Percentiles rank a stretch among this genome's conserved stretches.
These are phyloP conservation scores for Urocitellus parryii DNA, from an alignment of 2,113 vertebrate genomes.

Conservation along the genomic window DNA sequence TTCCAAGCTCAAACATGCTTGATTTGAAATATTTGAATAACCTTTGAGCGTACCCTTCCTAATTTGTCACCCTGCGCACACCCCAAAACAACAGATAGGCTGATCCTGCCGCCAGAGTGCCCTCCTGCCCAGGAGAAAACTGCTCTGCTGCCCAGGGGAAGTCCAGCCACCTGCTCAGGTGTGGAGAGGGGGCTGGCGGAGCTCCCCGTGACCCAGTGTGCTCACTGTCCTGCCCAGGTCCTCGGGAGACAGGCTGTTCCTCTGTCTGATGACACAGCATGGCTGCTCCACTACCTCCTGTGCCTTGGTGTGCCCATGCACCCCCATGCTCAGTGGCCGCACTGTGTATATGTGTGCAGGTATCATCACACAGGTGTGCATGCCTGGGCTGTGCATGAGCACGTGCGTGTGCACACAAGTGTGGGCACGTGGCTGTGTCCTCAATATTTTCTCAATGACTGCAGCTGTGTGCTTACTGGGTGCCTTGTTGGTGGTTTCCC, in stretches of 20 bases:
- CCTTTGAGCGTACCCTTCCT: slow-evolving; percentile 59
- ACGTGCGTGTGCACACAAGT: neutral
- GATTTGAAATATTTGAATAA: slow-evolving; percentile 73
- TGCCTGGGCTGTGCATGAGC: too few species aligned
- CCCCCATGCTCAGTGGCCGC: neutral
- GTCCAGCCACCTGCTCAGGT: rapidly evolving
- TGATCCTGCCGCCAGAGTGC: rapidly evolving
- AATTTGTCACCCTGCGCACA: slow-evolving; percentile 38
- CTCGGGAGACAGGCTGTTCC: rapidly evolving
- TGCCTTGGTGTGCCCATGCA: neutral
- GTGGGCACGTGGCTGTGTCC: neutral
- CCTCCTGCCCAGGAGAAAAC: rapidly evolving
- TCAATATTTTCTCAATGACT: rapidly evolving
- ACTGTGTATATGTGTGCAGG: neutral
- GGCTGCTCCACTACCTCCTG: neutral
- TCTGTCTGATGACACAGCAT: too few species aligned
- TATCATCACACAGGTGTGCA: neutral
- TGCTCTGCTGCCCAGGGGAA: rapidly evolving
- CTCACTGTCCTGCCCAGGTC: too few species aligned
- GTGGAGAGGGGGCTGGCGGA: rapidly evolving
- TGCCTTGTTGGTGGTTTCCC: rapidly evolving
- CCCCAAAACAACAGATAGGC: neutral
- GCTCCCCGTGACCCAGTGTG: neutral
- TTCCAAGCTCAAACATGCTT: slow-evolving; percentile 68
- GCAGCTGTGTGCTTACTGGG: rapidly evolving